Percentiles rank a stretch among this genome's conserved stretches.
These are phyloP conservation scores for Andrena cerasifolii DNA, from an alignment of 1,140 invertebrate genomes.

Conservation along the genomic window DNA sequence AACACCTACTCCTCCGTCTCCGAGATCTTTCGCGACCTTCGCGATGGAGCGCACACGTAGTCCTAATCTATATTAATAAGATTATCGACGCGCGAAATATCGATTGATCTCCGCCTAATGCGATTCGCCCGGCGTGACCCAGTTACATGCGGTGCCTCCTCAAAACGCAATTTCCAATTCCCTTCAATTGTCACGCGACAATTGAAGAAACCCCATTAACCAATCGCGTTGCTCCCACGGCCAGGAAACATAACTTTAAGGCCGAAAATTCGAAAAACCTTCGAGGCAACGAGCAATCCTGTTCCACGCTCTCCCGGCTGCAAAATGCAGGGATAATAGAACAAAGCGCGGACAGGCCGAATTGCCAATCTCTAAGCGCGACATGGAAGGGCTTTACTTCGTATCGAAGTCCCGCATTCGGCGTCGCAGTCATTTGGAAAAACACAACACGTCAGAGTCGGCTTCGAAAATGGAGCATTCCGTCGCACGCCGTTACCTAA, in stretches of 20 bases:
- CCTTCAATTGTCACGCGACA: constrained; percentile 10
- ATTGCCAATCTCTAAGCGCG: too few relatives aligned
- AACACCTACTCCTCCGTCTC: background rate
- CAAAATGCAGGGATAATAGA: too few relatives aligned
- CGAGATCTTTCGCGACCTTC: background rate
- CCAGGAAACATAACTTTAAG: too few relatives aligned
- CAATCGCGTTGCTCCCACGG: too few relatives aligned
- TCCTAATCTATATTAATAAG: background rate
- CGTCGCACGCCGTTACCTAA: constrained; percentile 22
- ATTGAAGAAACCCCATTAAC: too few relatives aligned
- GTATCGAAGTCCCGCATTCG: background rate
- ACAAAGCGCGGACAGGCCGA: too few relatives aligned
- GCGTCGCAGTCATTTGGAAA: background rate
- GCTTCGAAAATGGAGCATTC: constrained; percentile 38
- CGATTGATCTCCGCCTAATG: background rate
- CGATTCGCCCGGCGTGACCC: background rate
- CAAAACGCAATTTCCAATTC: constrained; percentile 21
- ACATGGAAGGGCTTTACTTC: background rate
- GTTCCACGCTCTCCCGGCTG: too few relatives aligned
- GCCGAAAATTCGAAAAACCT: too few relatives aligned
- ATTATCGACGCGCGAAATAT: background rate
- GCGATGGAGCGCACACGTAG: background rate
- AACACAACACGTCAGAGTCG: constrained; percentile 18
- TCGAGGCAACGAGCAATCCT: too few relatives aligned
- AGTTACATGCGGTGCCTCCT: background rate